Evolutionary conservation across 1,140 invertebrate species (phyloP), one percentile per base, ranked within the genome.

Genomic region (Vanessa atalanta): DNA sequence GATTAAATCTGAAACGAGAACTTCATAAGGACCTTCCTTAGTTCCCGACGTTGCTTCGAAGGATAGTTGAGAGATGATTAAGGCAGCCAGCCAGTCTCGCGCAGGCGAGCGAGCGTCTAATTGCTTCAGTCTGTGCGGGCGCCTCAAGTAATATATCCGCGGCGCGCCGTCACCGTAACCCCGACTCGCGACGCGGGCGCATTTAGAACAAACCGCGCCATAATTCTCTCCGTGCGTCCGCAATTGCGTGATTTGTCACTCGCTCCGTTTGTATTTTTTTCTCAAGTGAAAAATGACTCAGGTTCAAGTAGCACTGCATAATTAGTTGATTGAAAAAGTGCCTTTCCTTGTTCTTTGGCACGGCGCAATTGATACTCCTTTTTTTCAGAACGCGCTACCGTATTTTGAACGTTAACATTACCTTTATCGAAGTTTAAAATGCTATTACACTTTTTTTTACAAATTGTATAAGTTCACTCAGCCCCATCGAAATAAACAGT

Each of bases 161-260:
- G 37, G 16, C 63, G 16, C 55, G 55, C 16, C 55, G 63, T 65
- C 37, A 23, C 65, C 51, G 70, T 23, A 72, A 47, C 50, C 68
- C 20, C 63, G 50, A 64, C 57, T 61, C 60, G 66, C 74, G 72
- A 61, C 84, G 81, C 81, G 73, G 80, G 84, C 87, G 82, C 86
- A 90, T 91, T 91, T 90, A 88, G 89, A 90, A 90, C 84, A 87
- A 85, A 88, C 84, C 85, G 79, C 73, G 82, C 87, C 84, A 91
- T 92, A 90, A 87, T 85, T 92, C 88, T 89, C 88, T 87, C 85
- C 78, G 75, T 85, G 83, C 87, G 84, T 85, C 84, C 85, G 83
- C 90, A 90, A 90, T 90, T 87, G 87, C 87, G 86, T 90, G 88
- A 92, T 92, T 92, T 92, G 90, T 92, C 88, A 90, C 88, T 88